These are phyloP conservation scores for Caenorhabditis sp. DNA, from an alignment of 2,888 invertebrate species.

Conservation along the genomic window DNA sequence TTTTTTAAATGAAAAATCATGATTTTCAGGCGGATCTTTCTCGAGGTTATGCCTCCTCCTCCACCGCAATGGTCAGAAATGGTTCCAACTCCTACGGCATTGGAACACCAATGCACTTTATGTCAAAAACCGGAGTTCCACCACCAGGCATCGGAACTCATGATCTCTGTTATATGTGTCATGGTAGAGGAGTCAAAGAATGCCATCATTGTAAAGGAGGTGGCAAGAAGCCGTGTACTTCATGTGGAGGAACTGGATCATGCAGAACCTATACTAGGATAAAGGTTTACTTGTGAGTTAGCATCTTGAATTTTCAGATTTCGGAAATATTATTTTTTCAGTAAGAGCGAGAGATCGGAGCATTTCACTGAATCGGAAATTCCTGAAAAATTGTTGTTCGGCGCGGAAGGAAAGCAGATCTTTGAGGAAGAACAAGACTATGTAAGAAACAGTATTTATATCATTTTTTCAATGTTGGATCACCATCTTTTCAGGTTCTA, in stretches of 20 bases:
- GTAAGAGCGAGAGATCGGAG: conserved; percentile 64
- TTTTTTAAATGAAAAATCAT: neutral
- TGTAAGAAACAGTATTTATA: conserved; percentile 43
- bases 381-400: conserved; percentile 59
- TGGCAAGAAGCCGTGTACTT: conserved; percentile 67
- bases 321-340: conserved; percentile 36
- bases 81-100: conserved; percentile 61
- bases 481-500: conserved; percentile 61
- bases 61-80: conserved; percentile 61
- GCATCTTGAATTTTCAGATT: neutral
- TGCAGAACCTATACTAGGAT: conserved; percentile 64
- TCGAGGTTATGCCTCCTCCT: conserved; percentile 65
- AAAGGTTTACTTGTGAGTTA: conserved; percentile 69
- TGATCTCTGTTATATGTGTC: conserved; percentile 70
- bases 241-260: conserved; percentile 68
- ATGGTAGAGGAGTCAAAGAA: conserved; percentile 66
- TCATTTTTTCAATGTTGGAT: too few species aligned
- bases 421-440: conserved; percentile 61
- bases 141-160: conserved; percentile 70
- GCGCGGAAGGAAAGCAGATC: conserved; percentile 54
- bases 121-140: conserved; percentile 70
- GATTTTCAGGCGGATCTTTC: conserved; percentile 58
- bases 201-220: conserved; percentile 70
- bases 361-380: conserved; percentile 66
- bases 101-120: conserved; percentile 70